These are phyloP conservation scores for Ianthella basta DNA, from an alignment of 37 sponge, comb jelly and placozoan species.

Conservation along the genomic window DNA sequence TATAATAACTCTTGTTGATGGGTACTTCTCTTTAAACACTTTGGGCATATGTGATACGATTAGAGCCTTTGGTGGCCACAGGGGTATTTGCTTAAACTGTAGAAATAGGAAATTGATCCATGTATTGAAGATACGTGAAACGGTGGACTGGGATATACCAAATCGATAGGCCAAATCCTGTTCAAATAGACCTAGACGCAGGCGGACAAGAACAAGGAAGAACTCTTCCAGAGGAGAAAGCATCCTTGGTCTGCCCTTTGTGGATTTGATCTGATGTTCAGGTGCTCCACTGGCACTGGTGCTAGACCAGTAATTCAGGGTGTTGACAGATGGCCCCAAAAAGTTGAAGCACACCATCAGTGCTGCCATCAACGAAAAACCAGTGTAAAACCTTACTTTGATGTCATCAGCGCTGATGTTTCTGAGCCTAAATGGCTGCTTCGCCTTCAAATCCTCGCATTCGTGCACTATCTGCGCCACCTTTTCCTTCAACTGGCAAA, in stretches of 20 bases:
- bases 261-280: slow-evolving; percentile 4
- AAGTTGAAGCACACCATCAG: slow-evolving; percentile 39
- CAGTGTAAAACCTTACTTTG: slow-evolving; percentile 55
- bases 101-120: slow-evolving; percentile 50
- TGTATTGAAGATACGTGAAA: slow-evolving; percentile 44
- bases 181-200: slow-evolving; percentile 38
- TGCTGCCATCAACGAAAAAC: slow-evolving; percentile 35
- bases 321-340: slow-evolving; percentile 39
- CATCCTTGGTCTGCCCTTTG: slow-evolving; percentile 10
- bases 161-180: slow-evolving; percentile 49
- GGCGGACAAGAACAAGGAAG: slow-evolving; percentile 35
- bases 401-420: slow-evolving; percentile 40
- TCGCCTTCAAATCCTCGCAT: neutral
- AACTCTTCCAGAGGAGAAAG: slow-evolving; percentile 51
- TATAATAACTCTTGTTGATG: slow-evolving; percentile 41
- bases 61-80: slow-evolving; percentile 44
- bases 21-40: slow-evolving; percentile 42
- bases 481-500: neutral
- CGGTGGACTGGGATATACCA: slow-evolving; percentile 34
- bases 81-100: slow-evolving; percentile 32
- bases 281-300: neutral
- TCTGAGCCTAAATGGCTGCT: neutral
- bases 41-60: slow-evolving; percentile 40
- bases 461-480: neutral
- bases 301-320: slow-evolving; percentile 39